Base-by-base conservation (phyloP, 2,113 vertebrate species). In the Gymnarchus niloticus region DNA sequence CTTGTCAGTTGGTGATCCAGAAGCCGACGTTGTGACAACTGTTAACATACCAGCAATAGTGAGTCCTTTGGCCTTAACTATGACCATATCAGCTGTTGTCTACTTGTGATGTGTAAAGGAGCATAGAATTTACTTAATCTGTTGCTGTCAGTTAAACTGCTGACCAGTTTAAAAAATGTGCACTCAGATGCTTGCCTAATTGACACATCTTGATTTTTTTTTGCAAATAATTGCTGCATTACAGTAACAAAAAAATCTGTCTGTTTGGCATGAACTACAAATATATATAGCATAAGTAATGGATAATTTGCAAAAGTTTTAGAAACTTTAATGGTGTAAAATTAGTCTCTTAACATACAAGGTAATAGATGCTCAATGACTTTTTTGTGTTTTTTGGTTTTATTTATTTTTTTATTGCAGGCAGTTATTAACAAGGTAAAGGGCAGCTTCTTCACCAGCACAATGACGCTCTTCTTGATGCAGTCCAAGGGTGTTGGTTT, bases 31-130 rank as follows among this genome's bases (percentile, higher is more conserved):
- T 86, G 95, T 99, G 88, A 95, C 95, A 87, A 98, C 97, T 2
- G 19, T 99, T 88, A 98, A 99, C 92, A 96, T 99, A 88, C 98
- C 98, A 51, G 93, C 93, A 9, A 91, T 98, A 96, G 98, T 99
- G 92, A 97, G 97, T 94, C 69, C 49, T 9, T 21, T 21, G 37
- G 51, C 28, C 33, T 59, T 83, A 19, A n/a, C 82, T 82, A 51
- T 37, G 25, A 57, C 44, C 37, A 46, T 78, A 78, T 17, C 23
- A 48, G 8, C 76, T 78, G 76, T 48, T 78, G 17, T 78, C 44
- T 78, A n/a, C 21, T 23, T 37, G n/a, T 23, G 46, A 37, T 41
- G 23, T 48, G 76, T 73, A 28, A 4, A 33, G 65, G 65, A 73
- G 37, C 19, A 17, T 41, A 73, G 12, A 41, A 41, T 41, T 73